A percentile compares a stretch with the other conserved stretches of the same genome.
Evolutionary conservation across 2,888 invertebrate species (phyloP).

Genomic region (Ditylenchus weischeri): DNA sequence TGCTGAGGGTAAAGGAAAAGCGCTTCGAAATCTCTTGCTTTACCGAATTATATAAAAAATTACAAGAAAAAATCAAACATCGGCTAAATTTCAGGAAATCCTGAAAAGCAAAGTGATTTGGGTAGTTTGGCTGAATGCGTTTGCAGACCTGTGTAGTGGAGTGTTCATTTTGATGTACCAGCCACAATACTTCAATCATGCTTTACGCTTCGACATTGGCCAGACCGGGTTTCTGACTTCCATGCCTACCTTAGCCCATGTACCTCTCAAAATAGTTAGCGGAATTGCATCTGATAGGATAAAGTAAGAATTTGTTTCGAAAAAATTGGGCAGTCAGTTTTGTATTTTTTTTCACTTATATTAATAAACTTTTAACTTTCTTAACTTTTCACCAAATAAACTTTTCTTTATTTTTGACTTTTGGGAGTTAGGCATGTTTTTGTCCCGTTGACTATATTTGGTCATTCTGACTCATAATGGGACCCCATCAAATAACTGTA

Average conservation of each 20-base stretch:
- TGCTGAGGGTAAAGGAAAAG: too few species aligned
- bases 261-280: constrained; percentile 31
- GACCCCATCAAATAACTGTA: too few species aligned
- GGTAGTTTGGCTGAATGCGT: constrained; percentile 33
- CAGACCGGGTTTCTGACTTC: constrained; percentile 33
- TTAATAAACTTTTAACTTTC: too few species aligned
- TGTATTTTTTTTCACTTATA: too few species aligned
- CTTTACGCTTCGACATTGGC: constrained; percentile 24
- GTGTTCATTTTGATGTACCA: constrained; percentile 30
- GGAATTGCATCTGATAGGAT: constrained; percentile 27
- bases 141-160: constrained; percentile 30
- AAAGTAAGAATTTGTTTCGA: constrained; percentile 17
- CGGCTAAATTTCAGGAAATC: constrained; percentile 20
- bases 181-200: constrained; percentile 31
- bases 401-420: too few species aligned
- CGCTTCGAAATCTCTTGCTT: too few species aligned
- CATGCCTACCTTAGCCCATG: constrained; percentile 27
- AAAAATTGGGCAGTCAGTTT: background rate
- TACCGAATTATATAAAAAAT: too few species aligned
- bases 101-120: constrained; percentile 22
- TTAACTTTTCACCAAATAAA: too few species aligned
- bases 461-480: too few species aligned
- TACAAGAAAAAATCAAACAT: too few species aligned
- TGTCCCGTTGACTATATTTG: too few species aligned
- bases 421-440: too few species aligned